A percentile compares a stretch with the other conserved stretches of the same genome.
Conservation (phyloP, 2,113 vertebrate genomes). For the Pteruthius melanotis region DNA sequence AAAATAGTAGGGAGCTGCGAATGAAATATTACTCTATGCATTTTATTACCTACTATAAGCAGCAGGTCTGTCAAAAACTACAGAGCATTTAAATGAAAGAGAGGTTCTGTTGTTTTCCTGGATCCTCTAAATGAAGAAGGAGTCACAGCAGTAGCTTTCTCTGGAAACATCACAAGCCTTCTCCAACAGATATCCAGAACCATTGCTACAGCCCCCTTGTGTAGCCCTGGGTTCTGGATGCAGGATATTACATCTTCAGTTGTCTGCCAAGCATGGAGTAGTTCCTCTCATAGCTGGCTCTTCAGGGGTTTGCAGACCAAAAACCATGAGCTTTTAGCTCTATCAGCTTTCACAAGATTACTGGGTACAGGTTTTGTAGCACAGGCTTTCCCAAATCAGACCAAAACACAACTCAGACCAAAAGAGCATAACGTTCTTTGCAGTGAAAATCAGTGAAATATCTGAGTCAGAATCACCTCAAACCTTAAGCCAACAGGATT, state of each 20-base stretch:
- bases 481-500: neutral
- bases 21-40: neutral
- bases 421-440: neutral
- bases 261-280: neutral
- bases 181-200: neutral
- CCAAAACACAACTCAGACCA: neutral
- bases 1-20: neutral
- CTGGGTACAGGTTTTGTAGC: neutral
- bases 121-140: neutral
- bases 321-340: neutral
- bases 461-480: neutral
- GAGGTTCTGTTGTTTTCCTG: neutral
- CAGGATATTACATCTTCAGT: neutral
- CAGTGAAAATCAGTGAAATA: neutral
- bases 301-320: neutral
- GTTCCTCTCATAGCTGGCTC: neutral
- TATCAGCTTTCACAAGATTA: neutral
- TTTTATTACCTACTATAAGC: neutral
- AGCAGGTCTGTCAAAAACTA: neutral
- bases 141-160: neutral
- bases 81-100: neutral
- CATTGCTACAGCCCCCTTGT: neutral
- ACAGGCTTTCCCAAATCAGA: neutral
- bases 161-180: neutral
- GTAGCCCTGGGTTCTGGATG: neutral